phyloP scores from a whole-genome alignment of 2,888 invertebrate species.

The Watsonalla binaria region DNA sequence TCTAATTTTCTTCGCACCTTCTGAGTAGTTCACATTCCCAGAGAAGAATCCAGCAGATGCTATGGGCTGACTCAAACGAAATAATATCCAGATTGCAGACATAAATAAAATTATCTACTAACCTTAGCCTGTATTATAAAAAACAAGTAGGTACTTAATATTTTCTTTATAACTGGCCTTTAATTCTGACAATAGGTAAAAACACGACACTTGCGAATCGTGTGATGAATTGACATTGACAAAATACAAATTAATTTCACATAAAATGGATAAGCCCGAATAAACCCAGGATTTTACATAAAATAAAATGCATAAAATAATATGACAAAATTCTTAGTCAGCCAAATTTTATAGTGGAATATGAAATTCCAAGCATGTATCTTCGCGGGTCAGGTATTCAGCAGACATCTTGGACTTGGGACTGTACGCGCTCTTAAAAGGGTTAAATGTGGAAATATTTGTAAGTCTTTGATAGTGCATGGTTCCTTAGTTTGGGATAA shows the following conservation, averaged over 20 bases:
- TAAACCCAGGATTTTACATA: constrained; percentile 9
- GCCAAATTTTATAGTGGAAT: constrained; percentile 38
- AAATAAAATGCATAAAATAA: constrained; percentile 23
- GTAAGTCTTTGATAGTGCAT: constrained; percentile 13
- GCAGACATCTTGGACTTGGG: constrained; percentile 26
- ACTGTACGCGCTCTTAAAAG: constrained; percentile 19
- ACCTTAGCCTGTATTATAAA: too few species aligned
- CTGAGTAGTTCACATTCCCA: too few species aligned
- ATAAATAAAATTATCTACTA: too few species aligned
- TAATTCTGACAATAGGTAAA: too few species aligned
- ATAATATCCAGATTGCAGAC: too few species aligned
- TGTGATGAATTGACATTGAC: constrained; percentile 8
- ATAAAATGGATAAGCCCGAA: constrained; percentile 19
- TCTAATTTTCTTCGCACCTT: too few species aligned
- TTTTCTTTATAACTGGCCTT: neutral
- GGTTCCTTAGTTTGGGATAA: too few species aligned
- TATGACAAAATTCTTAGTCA: constrained; percentile 30
- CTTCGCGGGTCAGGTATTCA: constrained; percentile 32
- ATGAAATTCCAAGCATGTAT: constrained; percentile 53
- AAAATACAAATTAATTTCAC: constrained; percentile 11
- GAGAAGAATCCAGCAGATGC: too few species aligned
- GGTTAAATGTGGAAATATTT: constrained; percentile 10
- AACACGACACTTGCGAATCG: too few species aligned
- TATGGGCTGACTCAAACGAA: too few species aligned
- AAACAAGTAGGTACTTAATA: neutral